phyloP scores from a whole-genome alignment of 2,888 invertebrate species.

The Mesorhabditis spiculigera region DNA sequence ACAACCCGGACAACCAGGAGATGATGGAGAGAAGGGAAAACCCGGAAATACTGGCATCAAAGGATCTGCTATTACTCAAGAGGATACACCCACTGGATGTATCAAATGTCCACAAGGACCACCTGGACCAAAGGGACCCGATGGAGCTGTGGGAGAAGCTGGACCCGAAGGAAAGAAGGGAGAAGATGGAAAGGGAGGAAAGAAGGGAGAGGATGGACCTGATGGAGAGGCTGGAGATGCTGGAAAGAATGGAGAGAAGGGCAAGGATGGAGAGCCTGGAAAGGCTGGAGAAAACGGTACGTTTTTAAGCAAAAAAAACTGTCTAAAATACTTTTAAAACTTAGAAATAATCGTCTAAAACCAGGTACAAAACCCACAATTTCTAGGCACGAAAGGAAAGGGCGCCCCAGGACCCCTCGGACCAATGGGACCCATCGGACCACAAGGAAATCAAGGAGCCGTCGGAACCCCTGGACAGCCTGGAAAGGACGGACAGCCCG shows the following conservation, averaged over 20 bases:
- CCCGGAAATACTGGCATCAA: slow-evolving; percentile 22
- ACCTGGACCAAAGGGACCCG: slow-evolving; percentile 13
- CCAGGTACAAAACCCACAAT: too few relatives aligned
- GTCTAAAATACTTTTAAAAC: too few relatives aligned
- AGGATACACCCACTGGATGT: slow-evolving; percentile 15
- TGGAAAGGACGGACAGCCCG: slow-evolving; percentile 27
- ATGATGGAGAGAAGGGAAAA: slow-evolving; percentile 22
- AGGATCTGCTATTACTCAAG: slow-evolving; percentile 11
- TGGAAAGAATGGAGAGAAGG: slow-evolving; percentile 25
- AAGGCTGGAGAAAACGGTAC: slow-evolving; percentile 17
- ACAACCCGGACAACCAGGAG: slow-evolving; percentile 23
- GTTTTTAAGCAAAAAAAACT: not conserved
- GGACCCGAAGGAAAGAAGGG: slow-evolving; percentile 13
- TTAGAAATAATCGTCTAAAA: too few relatives aligned
- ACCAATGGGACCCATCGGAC: slow-evolving; percentile 22
- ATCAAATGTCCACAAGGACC: slow-evolving; percentile 27
- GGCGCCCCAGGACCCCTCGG: slow-evolving; percentile 26
- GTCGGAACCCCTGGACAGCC: slow-evolving; percentile 26
- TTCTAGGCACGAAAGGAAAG: slow-evolving; percentile 18
- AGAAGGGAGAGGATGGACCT: slow-evolving; percentile 19
- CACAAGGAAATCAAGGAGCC: slow-evolving; percentile 20
- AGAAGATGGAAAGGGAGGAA: slow-evolving; percentile 20
- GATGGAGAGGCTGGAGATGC: slow-evolving; percentile 27
- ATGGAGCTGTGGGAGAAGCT: slow-evolving; percentile 16
- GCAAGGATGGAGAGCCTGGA: slow-evolving; percentile 18